Evolutionary conservation across 2,113 vertebrate species (phyloP).

Genomic region (Heterotilapia buettikoferi): DNA sequence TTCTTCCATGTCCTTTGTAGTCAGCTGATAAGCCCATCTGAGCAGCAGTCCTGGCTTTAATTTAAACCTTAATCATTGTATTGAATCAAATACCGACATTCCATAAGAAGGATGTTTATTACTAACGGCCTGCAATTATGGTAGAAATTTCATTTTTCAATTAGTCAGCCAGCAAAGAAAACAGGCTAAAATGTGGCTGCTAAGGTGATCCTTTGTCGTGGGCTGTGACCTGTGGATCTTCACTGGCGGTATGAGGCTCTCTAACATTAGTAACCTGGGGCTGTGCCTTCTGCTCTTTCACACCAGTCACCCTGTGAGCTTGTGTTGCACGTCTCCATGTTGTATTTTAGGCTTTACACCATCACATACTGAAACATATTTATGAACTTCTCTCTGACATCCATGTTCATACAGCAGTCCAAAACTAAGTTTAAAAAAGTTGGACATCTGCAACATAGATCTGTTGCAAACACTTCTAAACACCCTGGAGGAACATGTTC

Average conservation of each 20-base stretch:
- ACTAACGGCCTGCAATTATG: not conserved
- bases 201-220: not conserved
- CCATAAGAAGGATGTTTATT: not conserved
- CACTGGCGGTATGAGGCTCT: not conserved
- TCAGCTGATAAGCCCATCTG: not conserved
- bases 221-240: not conserved
- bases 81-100: not conserved
- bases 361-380: not conserved
- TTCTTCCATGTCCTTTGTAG: not conserved
- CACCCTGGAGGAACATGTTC: not conserved
- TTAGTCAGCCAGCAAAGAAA: not conserved
- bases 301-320: not conserved
- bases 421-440: not conserved
- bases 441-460: not conserved
- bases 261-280: constrained; percentile 27
- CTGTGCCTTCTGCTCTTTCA: not conserved
- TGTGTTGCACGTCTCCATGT: not conserved
- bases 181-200: not conserved
- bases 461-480: not conserved
- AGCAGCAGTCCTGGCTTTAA: not conserved
- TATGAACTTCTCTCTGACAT: not conserved
- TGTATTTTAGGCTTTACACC: not conserved
- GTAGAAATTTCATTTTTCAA: not conserved
- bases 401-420: not conserved
- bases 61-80: not conserved